phyloP scores from a whole-genome alignment of 2,113 vertebrate genomes.

The Oryzias curvinotus region DNA sequence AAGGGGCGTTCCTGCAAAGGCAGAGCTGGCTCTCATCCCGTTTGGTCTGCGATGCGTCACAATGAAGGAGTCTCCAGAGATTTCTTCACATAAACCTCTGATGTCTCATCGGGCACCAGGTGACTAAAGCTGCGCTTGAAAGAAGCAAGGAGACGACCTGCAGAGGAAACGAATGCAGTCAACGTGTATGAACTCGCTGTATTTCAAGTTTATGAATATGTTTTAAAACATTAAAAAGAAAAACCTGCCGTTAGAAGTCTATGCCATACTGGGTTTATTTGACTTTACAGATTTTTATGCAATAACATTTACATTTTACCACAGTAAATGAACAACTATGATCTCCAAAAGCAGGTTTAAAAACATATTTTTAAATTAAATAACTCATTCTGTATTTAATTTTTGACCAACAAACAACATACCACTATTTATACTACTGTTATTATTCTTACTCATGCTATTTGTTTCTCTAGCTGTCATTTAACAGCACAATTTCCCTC shows the following conservation, averaged over 20 bases:
- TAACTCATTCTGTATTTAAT: too few species aligned
- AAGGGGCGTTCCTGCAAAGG: neutral
- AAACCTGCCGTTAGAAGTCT: neutral
- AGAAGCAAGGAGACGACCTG: slow-evolving; percentile 83
- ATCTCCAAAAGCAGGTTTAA: too few species aligned
- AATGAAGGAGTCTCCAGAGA: slow-evolving; percentile 44
- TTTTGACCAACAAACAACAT: too few species aligned
- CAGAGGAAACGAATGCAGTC: slow-evolving; percentile 2
- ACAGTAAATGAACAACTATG: too few species aligned
- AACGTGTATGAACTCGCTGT: neutral
- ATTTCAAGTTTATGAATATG: slow-evolving; percentile 28
- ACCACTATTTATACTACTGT: too few species aligned
- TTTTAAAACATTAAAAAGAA: slow-evolving; percentile 30
- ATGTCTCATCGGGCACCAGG: slow-evolving; percentile 79
- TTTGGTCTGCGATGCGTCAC: slow-evolving; percentile 33
- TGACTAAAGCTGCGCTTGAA: slow-evolving; percentile 81
- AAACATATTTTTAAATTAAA: too few species aligned
- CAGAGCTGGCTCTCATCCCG: neutral
- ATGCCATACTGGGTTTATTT: too few species aligned
- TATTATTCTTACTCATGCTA: too few species aligned
- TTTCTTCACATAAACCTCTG: slow-evolving; percentile 83
- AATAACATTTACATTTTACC: too few species aligned
- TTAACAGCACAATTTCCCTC: too few species aligned
- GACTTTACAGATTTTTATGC: too few species aligned
- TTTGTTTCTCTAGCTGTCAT: too few species aligned